Base-by-base conservation (phyloP, 1,140 invertebrate genomes). In the Lithobius niger region DNA sequence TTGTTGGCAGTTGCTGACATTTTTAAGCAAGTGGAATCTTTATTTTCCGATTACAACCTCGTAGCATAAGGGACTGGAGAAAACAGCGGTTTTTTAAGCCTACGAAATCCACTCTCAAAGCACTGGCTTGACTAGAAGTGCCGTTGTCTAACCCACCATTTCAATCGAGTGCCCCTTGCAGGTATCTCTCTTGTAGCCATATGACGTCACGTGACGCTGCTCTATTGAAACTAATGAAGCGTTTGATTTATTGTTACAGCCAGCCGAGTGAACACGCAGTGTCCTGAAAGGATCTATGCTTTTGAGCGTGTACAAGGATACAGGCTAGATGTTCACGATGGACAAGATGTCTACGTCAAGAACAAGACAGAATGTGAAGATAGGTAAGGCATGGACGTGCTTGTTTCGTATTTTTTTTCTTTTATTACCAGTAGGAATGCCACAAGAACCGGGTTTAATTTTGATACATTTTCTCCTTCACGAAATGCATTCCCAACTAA, bases 361-460 rank as follows among this genome's bases (percentile, higher is more conserved):
- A 91, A 92, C 68, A 76, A 86, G 52, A 90, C 83, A 1, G 87
- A 91, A 62, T 93, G 89, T 61, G 86, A 92, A 69, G 86, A 92
- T 63, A 87, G 73, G 77, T 78, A 66, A 60, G 58, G 6, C 6
- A 36, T 36, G n/a, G n/a, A 10, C 31, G 31, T 36, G 6, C n/a
- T n/a, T n/a, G n/a, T n/a, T n/a, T n/a, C n/a, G n/a, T n/a, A n/a
- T n/a, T n/a, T n/a, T n/a, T n/a, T n/a, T n/a, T n/a, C n/a, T n/a
- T n/a, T n/a, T n/a, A n/a, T n/a, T n/a, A n/a, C n/a, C n/a, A n/a
- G n/a, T n/a, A n/a, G n/a, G n/a, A n/a, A n/a, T n/a, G n/a, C n/a
- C n/a, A n/a, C n/a, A n/a, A n/a, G n/a, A n/a, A n/a, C n/a, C n/a
- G n/a, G n/a, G n/a, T n/a, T n/a, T n/a, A n/a, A n/a, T n/a, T n/a